phyloP scores from a whole-genome alignment of 2,888 invertebrate species.

The Tribolium freemani region DNA sequence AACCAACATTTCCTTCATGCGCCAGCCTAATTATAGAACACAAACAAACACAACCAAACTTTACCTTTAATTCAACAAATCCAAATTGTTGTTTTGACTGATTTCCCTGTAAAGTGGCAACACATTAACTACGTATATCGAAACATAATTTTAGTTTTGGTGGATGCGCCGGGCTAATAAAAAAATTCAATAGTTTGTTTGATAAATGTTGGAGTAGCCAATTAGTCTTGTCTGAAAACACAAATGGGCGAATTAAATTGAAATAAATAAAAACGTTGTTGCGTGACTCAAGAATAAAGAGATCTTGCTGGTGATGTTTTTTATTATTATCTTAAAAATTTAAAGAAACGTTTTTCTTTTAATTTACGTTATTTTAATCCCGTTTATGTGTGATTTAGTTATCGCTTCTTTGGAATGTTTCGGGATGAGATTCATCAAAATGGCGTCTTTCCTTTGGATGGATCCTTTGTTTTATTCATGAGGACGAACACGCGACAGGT shows the following conservation, averaged over 20 bases:
- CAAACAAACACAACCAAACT: neutral
- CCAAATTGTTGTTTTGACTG: too few relatives aligned
- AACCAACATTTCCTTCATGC: neutral
- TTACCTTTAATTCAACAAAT: too few relatives aligned
- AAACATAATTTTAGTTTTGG: too few relatives aligned
- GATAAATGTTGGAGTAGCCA: neutral
- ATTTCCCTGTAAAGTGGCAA: too few relatives aligned
- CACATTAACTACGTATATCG: too few relatives aligned
- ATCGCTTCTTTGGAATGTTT: conserved; percentile 30
- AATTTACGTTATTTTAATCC: neutral
- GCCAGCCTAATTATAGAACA: too few relatives aligned
- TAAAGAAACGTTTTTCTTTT: neutral
- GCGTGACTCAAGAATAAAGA: neutral
- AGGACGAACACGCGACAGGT: conserved; percentile 50
- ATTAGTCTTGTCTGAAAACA: neutral
- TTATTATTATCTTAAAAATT: neutral
- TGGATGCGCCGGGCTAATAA: too few relatives aligned
- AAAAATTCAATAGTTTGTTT: too few relatives aligned
- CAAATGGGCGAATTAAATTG: neutral
- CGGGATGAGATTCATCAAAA: conserved; percentile 51
- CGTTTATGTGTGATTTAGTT: conserved; percentile 18
- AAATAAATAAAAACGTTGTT: neutral
- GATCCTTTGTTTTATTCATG: conserved; percentile 52
- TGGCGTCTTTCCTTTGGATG: conserved; percentile 47
- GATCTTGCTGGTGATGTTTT: neutral